Base-by-base conservation (phyloP, 2,113 vertebrate genomes). In the Mormyrus lacerda region DNA sequence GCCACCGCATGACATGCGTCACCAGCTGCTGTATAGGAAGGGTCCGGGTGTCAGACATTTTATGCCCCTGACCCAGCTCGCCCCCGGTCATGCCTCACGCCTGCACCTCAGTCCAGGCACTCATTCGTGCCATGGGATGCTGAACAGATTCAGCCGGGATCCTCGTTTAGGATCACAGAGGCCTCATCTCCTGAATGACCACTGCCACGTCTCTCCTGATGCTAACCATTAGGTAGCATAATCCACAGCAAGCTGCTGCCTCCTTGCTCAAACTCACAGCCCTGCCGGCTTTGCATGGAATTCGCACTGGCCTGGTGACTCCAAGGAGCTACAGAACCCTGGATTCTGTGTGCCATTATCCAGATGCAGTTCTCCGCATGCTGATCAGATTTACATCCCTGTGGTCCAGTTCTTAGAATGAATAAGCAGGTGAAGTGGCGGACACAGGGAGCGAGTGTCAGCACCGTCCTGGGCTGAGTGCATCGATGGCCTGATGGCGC, bases 401-500 rank as follows among this genome's bases (percentile, higher is more conserved):
- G 44, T n/a, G 44, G 19, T 45, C 82, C 44, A 84, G 39, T 9
- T 84, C 39, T 19, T 39, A 3, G 15, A 24, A 47, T 84, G 42
- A 44, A 89, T 85, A 65, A 69, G 44, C 89, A 76, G 83, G 47
- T 51, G 21, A 53, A 79, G 55, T 87, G 82, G 45, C 45, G 39
- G 44, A 50, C 45, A 47, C 39, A 27, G 51, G 31, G 19, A 24
- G 50, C 0, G 17, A 24, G 42, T 19, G 44, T 84, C 82, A 47
- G 44, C 24, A 13, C 1, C 5, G 2, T 17, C 79, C 42, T 39
- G 35, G 31, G 2, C 79, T 73, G 65, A 39, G 15, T 15, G 35
- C 73, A 42, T 47, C 42, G 3, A 8, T n/a, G 85, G 85, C 13
- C 19, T 8, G 27, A 79, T 27, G 47, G 88, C 3, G 93, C 95